Evolutionary conservation across 92 coral and sea anemone genomes (phyloP).

Genomic region (Muricea muricata): DNA sequence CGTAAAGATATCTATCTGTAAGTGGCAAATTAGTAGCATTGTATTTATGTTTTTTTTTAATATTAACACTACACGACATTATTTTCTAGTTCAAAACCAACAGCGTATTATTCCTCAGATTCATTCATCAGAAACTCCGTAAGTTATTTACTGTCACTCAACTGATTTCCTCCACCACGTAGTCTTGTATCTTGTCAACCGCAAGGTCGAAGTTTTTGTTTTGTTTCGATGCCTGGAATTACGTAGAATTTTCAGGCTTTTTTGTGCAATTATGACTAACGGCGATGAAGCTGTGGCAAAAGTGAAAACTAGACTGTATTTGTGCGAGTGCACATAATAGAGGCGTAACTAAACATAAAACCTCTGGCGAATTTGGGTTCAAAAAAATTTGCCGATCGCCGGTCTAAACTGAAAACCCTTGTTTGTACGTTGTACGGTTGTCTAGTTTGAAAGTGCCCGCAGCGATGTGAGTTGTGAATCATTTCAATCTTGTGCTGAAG

Average conservation of each 20-base stretch:
- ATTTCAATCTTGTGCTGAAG: constrained; percentile 89
- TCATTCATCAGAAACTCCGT: neutral
- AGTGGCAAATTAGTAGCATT: constrained; percentile 7
- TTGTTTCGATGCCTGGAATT: no score
- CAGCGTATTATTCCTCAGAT: neutral
- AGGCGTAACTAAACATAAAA: no score
- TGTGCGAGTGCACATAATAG: no score
- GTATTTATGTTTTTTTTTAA: neutral
- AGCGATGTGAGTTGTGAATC: constrained; percentile 73
- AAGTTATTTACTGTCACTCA: neutral
- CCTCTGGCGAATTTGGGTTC: no score
- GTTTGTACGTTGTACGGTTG: neutral
- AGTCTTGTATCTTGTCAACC: no score
- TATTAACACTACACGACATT: neutral
- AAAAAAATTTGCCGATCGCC: no score
- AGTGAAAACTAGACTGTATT: no score
- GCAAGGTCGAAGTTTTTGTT: no score
- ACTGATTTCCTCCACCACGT: no score
- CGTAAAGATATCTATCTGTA: constrained; percentile 71
- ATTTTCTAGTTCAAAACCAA: neutral
- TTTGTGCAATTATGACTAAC: no score
- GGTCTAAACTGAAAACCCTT: neutral
- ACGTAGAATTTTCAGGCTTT: no score
- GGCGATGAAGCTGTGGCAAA: no score
- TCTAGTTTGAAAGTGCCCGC: constrained; percentile 78